Percentiles rank a stretch among this genome's conserved stretches.
Conservation (phyloP, 2,888 invertebrate genomes). For the Lasioglossum oenotherae region DNA sequence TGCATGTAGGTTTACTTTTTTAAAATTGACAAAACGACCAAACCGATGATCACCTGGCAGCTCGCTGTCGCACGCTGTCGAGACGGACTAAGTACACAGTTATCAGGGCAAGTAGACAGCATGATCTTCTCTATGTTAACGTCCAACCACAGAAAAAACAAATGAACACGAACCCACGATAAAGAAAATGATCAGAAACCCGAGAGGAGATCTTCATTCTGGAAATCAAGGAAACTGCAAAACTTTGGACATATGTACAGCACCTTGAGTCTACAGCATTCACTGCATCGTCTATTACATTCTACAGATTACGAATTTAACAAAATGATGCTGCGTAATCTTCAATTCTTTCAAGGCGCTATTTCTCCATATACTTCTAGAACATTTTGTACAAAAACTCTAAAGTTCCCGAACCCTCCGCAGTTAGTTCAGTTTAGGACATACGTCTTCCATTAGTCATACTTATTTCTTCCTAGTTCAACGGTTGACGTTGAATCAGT, state of each 20-base stretch:
- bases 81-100: slow-evolving; percentile 37
- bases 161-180: not conserved
- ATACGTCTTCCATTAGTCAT: not conserved
- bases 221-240: not conserved
- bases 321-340: not conserved
- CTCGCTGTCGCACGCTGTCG: slow-evolving; percentile 31
- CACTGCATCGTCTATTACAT: not conserved
- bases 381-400: not conserved
- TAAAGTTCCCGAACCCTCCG: too few species aligned
- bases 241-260: not conserved
- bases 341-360: not conserved
- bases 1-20: slow-evolving; percentile 44
- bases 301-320: not conserved
- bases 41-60: slow-evolving; percentile 40
- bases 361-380: not conserved
- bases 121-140: slow-evolving; percentile 41
- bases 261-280: not conserved
- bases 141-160: not conserved
- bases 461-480: not conserved
- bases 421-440: not conserved
- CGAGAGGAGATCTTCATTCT: not conserved
- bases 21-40: slow-evolving; percentile 39
- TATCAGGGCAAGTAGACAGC: slow-evolving; percentile 57
- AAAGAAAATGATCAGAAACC: slow-evolving; percentile 7
- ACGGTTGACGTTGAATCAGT: not conserved